Conservation (phyloP, 2,888 invertebrate species). For the Phorcus lineatus region DNA sequence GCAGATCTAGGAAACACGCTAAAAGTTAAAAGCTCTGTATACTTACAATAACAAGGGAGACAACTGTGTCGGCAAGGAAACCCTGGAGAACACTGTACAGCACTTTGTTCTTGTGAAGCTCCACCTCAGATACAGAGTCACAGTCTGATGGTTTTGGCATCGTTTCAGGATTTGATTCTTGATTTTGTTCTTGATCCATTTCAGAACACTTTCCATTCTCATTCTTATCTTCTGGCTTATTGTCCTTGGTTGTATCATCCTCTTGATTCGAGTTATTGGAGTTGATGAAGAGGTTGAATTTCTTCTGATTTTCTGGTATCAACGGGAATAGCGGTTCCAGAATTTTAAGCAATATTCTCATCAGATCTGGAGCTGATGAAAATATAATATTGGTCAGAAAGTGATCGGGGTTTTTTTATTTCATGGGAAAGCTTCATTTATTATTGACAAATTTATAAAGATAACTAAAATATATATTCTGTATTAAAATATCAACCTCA, state of each 20-base stretch:
- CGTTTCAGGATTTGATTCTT: neutral
- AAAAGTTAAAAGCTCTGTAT: neutral
- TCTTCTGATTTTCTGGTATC: slow-evolving; percentile 29
- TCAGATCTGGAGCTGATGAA: slow-evolving; percentile 60
- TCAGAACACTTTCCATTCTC: slow-evolving; percentile 25
- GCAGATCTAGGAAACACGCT: too few relatives aligned
- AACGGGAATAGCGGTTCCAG: slow-evolving; percentile 61
- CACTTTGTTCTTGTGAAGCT: slow-evolving; percentile 29
- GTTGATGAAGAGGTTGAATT: neutral
- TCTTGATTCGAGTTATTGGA: neutral
- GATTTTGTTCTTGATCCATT: neutral
- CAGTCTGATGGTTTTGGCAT: neutral
- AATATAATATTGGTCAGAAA: neutral
- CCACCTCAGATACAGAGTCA: neutral
- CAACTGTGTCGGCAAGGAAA: slow-evolving; percentile 43
- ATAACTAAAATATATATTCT: too few relatives aligned
- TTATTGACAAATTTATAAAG: too few relatives aligned
- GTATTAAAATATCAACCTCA: too few relatives aligned
- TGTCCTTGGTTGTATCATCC: slow-evolving; percentile 17
- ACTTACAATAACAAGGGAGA: slow-evolving; percentile 39
- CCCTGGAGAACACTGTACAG: slow-evolving; percentile 46
- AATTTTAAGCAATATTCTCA: slow-evolving; percentile 65
- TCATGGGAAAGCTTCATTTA: too few relatives aligned
- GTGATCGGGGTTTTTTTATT: too few relatives aligned
- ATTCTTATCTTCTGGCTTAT: neutral